Base-by-base conservation (phyloP, 2,113 vertebrate species). In the Gallinago undulata region DNA sequence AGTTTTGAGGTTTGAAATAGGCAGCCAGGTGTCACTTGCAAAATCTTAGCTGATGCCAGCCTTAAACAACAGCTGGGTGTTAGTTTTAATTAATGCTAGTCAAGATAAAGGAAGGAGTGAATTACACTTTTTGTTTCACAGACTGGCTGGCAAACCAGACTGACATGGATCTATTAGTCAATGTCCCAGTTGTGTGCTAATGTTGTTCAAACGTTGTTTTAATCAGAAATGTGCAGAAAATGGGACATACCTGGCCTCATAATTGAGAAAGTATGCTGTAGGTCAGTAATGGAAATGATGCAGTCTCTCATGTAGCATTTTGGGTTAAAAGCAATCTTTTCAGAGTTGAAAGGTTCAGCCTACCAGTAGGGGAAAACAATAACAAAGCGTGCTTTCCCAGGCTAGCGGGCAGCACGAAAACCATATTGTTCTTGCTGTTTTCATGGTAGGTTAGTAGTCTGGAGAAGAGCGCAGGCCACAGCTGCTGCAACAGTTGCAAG, bases 241-340 rank as follows among this genome's bases (percentile, higher is more conserved):
- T 16, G 9, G 56, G 66, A 64, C 11, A 30, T 82, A 89, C 24
- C 31, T 89, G 23, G 10, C 28, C 62, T 76, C 1, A 3, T 66
- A 76, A 76, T 9, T 45, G 33, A n/a, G 57, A 50, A 48, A 55
- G 11, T 3, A 5, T 76, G 72, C 56, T 53, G n/a, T 57, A 51
- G 35, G 30, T 41, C 35, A 6, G 33, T 16, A 43, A 25, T 0
- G 0, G 59, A 57, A 72, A 23, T 3, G 0, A 64, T 39, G 22
- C 30, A 79, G 24, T 7, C 33, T 25, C 15, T 43, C 16, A 35
- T 37, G 70, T 60, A 67, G 27, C 27, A 13, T 48, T 82, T 70
- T 66, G 53, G 24, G 41, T 82, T 50, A 69, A 75, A 75, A 92
- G 11, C 37, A 47, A 6, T 24, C 43, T 89, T 23, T 60, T 75